Evolutionary conservation across 2,113 vertebrate species (phyloP).

Genomic region (Cyprinodon variegatus): DNA sequence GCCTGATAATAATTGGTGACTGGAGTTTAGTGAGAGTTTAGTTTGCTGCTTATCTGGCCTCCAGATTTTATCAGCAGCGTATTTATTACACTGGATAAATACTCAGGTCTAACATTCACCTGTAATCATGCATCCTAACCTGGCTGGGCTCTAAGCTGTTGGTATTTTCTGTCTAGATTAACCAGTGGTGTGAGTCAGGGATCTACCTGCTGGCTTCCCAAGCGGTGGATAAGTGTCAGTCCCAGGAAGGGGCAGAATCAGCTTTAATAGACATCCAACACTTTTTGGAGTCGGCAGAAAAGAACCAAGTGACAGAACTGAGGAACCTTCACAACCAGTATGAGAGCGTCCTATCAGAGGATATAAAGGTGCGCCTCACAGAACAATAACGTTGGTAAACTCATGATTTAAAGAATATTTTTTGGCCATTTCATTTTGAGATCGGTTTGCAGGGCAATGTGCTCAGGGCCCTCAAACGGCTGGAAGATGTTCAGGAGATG

Average conservation of each 20-base stretch:
- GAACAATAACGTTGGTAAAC: background rate
- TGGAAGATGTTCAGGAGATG: constrained; percentile 92
- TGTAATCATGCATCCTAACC: background rate
- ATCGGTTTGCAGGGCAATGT: constrained; percentile 79
- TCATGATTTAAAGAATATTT: background rate
- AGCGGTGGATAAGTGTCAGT: constrained; percentile 95
- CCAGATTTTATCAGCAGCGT: too few relatives aligned
- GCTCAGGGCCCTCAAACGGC: constrained; percentile 85
- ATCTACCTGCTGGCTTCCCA: constrained; percentile 95
- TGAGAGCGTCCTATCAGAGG: constrained; percentile 85
- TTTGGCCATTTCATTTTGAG: background rate
- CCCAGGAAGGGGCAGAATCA: constrained; percentile 92
- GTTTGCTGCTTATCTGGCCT: too few relatives aligned
- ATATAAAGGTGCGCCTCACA: constrained; percentile 83
- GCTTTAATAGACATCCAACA: constrained; percentile 88
- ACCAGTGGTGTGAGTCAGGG: constrained; percentile 92
- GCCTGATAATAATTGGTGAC: too few relatives aligned
- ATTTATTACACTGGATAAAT: too few relatives aligned
- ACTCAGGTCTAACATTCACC: too few relatives aligned
- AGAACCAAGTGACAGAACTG: constrained; percentile 84
- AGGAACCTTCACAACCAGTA: constrained; percentile 91
- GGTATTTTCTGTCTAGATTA: constrained; percentile 78
- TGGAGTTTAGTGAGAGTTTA: too few relatives aligned
- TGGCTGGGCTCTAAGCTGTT: background rate
- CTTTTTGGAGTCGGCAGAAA: constrained; percentile 85